Base-by-base conservation (phyloP, 2,888 invertebrate genomes). In the Ormyrus pomaceus region DNA sequence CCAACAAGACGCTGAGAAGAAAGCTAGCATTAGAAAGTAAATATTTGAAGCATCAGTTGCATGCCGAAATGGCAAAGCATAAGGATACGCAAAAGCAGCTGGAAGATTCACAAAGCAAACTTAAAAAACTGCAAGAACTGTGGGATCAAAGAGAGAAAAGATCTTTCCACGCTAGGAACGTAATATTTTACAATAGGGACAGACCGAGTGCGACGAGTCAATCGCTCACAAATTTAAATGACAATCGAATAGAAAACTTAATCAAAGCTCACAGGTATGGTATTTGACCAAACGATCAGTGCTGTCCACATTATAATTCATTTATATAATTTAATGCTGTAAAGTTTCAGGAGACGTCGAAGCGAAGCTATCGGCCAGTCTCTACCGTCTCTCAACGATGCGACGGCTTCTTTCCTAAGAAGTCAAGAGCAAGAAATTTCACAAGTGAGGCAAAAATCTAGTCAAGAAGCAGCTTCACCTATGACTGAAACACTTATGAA, bases 11-110 rank as follows among this genome's bases (percentile, higher is more conserved):
- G 83, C 91, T 96, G 82, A 94, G 95, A 78, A 93, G 95, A 62
- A 94, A 94, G 85, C 90, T 95, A 11, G 92, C 94, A 79, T 90
- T 96, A 55, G 96, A 96, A 88, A 92, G 93, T 3, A 96, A 96
- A 91, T 95, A 94, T 87, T 93, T 93, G 84, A 94, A 93, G 79
- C 94, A 95, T 84, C 95, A 95, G 87, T 88, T 96, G 13, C 93
- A 94, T 82, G 88, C 89, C 0, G 96, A 96, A 89, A 93, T 94
- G 73, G 92, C 92, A 73, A 95, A 95, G 84, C 94, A 94, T 82
- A 95, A 94, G 83, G 95, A 95, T 85, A 93, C 94, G 1, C 92
- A 95, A 83, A 93, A 93, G 61, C 94, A 95, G 82, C 91, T 96
- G 64, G 93, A 94, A 77, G 92, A 93, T 62, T 93, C 94, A 3